These are phyloP conservation scores for Saxidomus purpurata DNA, from an alignment of 1,140 invertebrate genomes.

Conservation along the genomic window DNA sequence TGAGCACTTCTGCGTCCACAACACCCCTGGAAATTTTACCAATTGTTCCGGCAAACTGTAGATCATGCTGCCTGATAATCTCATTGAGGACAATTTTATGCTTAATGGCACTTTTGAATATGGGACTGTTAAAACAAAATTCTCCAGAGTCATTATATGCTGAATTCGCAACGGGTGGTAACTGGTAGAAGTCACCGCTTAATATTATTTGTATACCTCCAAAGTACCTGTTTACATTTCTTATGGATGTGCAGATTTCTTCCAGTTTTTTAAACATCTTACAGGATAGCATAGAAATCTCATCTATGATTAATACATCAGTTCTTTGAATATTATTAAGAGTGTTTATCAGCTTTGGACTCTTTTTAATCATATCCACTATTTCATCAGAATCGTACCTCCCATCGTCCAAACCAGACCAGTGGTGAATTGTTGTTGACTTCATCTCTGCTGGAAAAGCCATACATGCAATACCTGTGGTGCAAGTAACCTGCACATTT, in stretches of 20 bases:
- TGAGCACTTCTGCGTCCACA: background rate
- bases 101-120: constrained; percentile 32
- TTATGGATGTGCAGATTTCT: background rate
- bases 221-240: no score
- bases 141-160: constrained; percentile 47
- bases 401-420: background rate
- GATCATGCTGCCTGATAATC: constrained; percentile 13
- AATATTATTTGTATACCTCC: constrained; percentile 55
- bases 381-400: background rate
- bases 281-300: background rate
- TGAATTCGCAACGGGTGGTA: constrained; percentile 59
- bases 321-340: background rate
- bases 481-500: background rate
- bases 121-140: constrained; percentile 47
- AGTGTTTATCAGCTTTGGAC: background rate
- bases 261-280: background rate
- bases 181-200: constrained; percentile 63
- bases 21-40: constrained; percentile 22
- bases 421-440: background rate
- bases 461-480: background rate
- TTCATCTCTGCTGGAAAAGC: background rate
- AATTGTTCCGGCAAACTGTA: background rate
- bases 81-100: constrained; percentile 49
- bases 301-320: background rate
- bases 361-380: background rate